phyloP scores from a whole-genome alignment of 2,113 vertebrate genomes.

The Forbesichthys agassizii region DNA sequence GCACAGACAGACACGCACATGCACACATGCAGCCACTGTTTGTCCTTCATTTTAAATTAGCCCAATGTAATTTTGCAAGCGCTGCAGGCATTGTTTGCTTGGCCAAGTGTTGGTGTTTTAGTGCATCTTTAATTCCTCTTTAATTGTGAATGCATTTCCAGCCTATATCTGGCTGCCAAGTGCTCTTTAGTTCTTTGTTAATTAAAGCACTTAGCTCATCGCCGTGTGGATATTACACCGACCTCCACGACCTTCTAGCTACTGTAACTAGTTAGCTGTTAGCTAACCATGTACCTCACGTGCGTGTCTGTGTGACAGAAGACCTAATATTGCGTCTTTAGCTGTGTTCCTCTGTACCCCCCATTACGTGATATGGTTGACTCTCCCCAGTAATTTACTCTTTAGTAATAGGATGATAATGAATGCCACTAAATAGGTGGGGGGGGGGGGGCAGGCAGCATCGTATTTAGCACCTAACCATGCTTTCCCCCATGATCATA shows the following conservation, averaged over 20 bases:
- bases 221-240: slow-evolving; percentile 59
- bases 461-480: slow-evolving; percentile 70
- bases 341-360: neutral
- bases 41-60: slow-evolving; percentile 84
- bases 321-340: neutral
- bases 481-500: slow-evolving; percentile 55
- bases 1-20: too few species aligned
- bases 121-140: slow-evolving; percentile 78
- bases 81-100: slow-evolving; percentile 80
- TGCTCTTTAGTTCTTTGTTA: slow-evolving; percentile 73
- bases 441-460: slow-evolving; percentile 41
- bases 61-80: slow-evolving; percentile 78
- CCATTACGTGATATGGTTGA: neutral
- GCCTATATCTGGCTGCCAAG: slow-evolving; percentile 59
- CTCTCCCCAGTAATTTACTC: slow-evolving; percentile 41
- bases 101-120: slow-evolving; percentile 79
- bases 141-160: slow-evolving; percentile 68
- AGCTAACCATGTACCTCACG: slow-evolving; percentile 12
- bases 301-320: slow-evolving; percentile 8
- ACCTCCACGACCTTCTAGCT: slow-evolving; percentile 53
- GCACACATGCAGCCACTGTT: slow-evolving; percentile 61
- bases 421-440: slow-evolving; percentile 55
- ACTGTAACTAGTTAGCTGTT: slow-evolving; percentile 48
- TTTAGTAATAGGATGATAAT: slow-evolving; percentile 62
- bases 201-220: slow-evolving; percentile 64